Percentiles rank a stretch among this genome's conserved stretches.
These are phyloP conservation scores for Agonopterix arenella DNA, from an alignment of 2,888 invertebrate species.

Conservation along the genomic window DNA sequence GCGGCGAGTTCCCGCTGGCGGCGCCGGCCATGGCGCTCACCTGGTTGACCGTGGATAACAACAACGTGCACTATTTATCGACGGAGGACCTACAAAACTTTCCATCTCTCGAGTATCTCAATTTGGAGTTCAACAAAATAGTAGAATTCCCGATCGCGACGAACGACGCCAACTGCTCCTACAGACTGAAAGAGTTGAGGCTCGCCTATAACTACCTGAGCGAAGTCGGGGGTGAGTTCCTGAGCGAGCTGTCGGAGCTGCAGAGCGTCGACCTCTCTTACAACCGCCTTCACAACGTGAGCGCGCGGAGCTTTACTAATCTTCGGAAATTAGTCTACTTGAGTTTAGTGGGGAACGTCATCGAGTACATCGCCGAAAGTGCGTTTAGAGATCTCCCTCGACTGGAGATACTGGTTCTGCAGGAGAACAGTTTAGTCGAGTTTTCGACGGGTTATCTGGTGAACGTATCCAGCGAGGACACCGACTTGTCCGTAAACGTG, in stretches of 20 bases:
- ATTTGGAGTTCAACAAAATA: slow-evolving; percentile 89
- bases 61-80: slow-evolving; percentile 79
- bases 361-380: slow-evolving; percentile 80
- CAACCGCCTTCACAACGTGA: slow-evolving; percentile 81
- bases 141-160: slow-evolving; percentile 79
- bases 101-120: slow-evolving; percentile 83
- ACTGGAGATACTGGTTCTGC: slow-evolving; percentile 83
- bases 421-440: slow-evolving; percentile 81
- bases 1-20: slow-evolving; percentile 82
- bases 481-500: slow-evolving; percentile 81
- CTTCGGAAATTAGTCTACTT: slow-evolving; percentile 84
- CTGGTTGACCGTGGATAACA: slow-evolving; percentile 90
- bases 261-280: slow-evolving; percentile 84
- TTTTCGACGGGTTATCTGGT: slow-evolving; percentile 80
- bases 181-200: slow-evolving; percentile 84
- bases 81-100: slow-evolving; percentile 81
- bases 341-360: slow-evolving; percentile 85
- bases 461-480: slow-evolving; percentile 77
- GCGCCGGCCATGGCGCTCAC: slow-evolving; percentile 80
- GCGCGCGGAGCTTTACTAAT: slow-evolving; percentile 80
- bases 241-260: slow-evolving; percentile 79
- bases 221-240: slow-evolving; percentile 80
- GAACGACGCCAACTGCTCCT: slow-evolving; percentile 57
- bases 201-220: slow-evolving; percentile 86
- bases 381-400: slow-evolving; percentile 83